Evolutionary conservation across 2,888 invertebrate species (phyloP), one percentile per base, ranked within the genome.

Genomic region (Pristionchus mayeri): DNA sequence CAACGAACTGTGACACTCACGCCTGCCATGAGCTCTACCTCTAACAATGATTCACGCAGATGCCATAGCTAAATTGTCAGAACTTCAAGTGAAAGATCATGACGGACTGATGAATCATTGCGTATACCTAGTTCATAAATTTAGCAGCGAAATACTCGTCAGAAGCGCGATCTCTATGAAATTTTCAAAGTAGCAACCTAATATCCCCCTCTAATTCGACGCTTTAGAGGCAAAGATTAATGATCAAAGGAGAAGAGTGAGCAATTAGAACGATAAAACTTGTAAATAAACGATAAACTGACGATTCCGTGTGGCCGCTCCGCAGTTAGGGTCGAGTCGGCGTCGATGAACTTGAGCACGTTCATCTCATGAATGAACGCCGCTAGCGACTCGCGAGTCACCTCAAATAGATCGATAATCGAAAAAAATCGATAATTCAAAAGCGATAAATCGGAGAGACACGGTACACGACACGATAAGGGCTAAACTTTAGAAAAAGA

Each of bases 351-450:
- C 67, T 18, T 16, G 6, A 67, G 67, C 11, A 37, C 21, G 18
- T 67, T 37, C 67, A 67, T 67, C n/a, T 67, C 67, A 18, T 67
- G 67, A 16, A 67, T 18, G 21, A 67, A 67, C 11, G 37, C 21
- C 34, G 67, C n/a, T 37, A 67, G 67, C 18, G 67, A 67, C 37
- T 67, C 37, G 37, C 67, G 37, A 18, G 67, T 67, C 67, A 67
- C 67, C 67, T 67, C 7, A 67, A 40, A 67, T 67, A 2, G n/a
- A 67, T 67, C 37, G n/a, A 37, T 67, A 67, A 67, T 37, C 3
- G 7, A 6, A 24, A 60, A 30, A 30, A 27, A 3, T 30, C 13
- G 13, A 13, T 4, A 9, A 2, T 6, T 4, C 24, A 57, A 24
- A 24, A 9, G 3, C 24, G 24, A n/a, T 24, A 57, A 57, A 24